These are phyloP conservation scores for Babyrousa celebensis DNA, from an alignment of 2,797 vertebrate species.

Conservation along the genomic window DNA sequence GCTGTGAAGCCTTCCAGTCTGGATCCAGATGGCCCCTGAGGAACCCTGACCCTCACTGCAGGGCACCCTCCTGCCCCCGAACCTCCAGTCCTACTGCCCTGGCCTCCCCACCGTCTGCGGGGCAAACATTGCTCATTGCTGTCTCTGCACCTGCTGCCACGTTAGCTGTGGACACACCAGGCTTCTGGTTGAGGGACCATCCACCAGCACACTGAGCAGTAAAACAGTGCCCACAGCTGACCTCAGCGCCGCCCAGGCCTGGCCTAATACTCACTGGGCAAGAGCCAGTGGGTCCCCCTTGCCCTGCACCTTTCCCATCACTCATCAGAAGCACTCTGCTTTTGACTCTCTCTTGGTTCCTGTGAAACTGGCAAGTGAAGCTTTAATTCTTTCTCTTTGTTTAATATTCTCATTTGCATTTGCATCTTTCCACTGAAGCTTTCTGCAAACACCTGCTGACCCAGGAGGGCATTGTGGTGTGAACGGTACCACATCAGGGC, in stretches of 20 bases:
- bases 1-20: background rate
- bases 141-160: background rate
- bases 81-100: too few relatives aligned
- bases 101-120: background rate
- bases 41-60: background rate
- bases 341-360: background rate
- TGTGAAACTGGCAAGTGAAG: background rate
- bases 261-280: background rate
- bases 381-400: background rate
- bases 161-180: background rate
- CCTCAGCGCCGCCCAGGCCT: background rate
- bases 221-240: background rate
- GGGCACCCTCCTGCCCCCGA: rapidly evolving
- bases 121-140: rapidly evolving
- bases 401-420: background rate
- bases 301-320: background rate
- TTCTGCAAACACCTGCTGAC: background rate
- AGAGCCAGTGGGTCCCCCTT: background rate
- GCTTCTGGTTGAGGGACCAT: background rate
- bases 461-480: background rate
- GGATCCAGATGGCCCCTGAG: background rate
- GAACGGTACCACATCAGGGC: background rate
- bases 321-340: background rate
- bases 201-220: too few relatives aligned
- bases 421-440: background rate